These are phyloP conservation scores for Rhopalosiphum padi DNA, from an alignment of 1,140 invertebrate genomes.

Conservation along the genomic window DNA sequence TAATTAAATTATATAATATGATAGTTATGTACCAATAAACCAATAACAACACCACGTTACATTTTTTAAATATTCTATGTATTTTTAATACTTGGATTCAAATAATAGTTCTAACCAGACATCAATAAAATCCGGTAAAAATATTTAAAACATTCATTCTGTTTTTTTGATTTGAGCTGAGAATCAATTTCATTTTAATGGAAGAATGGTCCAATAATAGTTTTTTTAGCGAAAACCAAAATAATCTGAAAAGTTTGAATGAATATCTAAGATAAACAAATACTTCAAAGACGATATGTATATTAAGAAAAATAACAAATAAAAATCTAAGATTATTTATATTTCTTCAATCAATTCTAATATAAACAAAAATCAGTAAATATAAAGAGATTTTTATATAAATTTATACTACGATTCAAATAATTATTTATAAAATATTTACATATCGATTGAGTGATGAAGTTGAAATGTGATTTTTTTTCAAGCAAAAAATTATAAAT, in stretches of 20 bases:
- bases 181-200: background rate
- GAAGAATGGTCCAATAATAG: background rate
- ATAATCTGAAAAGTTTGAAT: background rate
- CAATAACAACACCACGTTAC: background rate
- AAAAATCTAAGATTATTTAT: background rate
- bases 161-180: background rate
- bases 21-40: background rate
- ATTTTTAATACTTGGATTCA: background rate
- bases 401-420: background rate
- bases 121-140: background rate
- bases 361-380: background rate
- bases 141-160: background rate
- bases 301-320: background rate
- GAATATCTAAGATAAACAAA: slow-evolving; percentile 1
- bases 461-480: background rate
- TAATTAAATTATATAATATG: background rate
- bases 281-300: background rate
- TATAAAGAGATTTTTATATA: background rate
- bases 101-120: background rate
- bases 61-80: background rate
- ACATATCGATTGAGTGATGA: background rate
- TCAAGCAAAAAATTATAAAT: background rate
- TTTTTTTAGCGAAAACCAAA: background rate
- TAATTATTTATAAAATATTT: background rate
- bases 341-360: background rate